A percentile compares a stretch with the other conserved stretches of the same genome.
phyloP scores from a whole-genome alignment of 2,113 vertebrate species.

The Panurus biarmicus region DNA sequence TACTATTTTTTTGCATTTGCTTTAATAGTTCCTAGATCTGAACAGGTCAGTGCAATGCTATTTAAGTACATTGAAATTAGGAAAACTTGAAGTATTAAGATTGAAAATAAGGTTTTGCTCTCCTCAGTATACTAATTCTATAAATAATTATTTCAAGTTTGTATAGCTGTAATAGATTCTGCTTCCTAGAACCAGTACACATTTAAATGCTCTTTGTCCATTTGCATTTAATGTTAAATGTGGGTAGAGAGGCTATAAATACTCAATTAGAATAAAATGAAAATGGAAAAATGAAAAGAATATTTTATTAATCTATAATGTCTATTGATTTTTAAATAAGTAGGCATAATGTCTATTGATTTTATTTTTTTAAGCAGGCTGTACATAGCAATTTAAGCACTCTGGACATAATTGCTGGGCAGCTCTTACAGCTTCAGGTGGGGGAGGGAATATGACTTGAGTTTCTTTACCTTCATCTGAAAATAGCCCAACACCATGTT shows the following conservation, averaged over 20 bases:
- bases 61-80: neutral
- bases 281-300: constrained; percentile 24
- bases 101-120: neutral
- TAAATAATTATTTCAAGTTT: neutral
- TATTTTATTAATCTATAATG: neutral
- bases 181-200: neutral
- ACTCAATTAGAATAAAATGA: neutral
- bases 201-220: neutral
- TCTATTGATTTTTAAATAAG: constrained; percentile 34
- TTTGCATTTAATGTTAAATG: neutral
- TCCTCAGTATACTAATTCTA: neutral
- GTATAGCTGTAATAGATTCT: neutral
- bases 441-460: neutral
- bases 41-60: neutral
- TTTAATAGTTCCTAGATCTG: neutral
- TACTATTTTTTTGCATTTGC: neutral
- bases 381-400: neutral
- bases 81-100: neutral
- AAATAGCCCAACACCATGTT: neutral
- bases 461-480: neutral
- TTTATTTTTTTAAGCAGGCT: neutral
- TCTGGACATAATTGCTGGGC: neutral
- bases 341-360: neutral
- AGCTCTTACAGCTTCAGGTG: neutral
- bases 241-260: neutral